Base-by-base conservation (phyloP, 2,888 invertebrate genomes). In the Aethes cnicana region DNA sequence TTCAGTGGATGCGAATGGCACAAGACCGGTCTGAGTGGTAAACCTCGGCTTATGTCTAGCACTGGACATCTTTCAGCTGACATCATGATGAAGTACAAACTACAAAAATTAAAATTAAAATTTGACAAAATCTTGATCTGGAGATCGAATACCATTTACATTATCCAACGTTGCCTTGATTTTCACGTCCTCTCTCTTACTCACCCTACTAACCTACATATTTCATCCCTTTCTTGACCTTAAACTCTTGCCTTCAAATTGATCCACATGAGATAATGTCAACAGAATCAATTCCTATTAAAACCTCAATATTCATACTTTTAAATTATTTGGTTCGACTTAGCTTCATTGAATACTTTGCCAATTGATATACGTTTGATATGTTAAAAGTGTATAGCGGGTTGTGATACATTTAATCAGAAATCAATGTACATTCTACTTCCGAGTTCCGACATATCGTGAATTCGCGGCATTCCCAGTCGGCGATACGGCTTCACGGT, bases 191-290 rank as follows among this genome's bases (percentile, higher is more conserved):
- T 62, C 54, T 81, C 74, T 77, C 78, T 72, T 69, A 78, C 71
- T 68, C 55, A 48, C 66, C 53, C 55, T 56, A 57, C 55, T 56
- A 54, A 43, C 21, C 52, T 54, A 53, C 53, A 59, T 65, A 43
- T 59, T 62, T 63, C 56, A 57, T 81, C 80, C 66, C 68, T 73
- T 71, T 78, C 73, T 65, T 84, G 83, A 85, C 84, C 84, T 85
- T 84, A 84, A 84, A 84, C 82, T 78, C 68, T 66, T 67, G 69
- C 69, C 69, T 69, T 73, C 63, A 64, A 61, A 52, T 53, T 56
- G 56, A 47, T 57, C 53, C 50, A 61, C 60, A 61, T 53, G 62
- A 66, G 63, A 69, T 62, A 58, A 58, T 35, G 49, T 41, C 11
- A 12, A 14, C 9, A 9, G 33, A 26, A 12, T 7, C 11, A 20